These are phyloP conservation scores for Atherinosoma microstoma DNA, from an alignment of 2,797 vertebrate genomes.

Conservation along the genomic window DNA sequence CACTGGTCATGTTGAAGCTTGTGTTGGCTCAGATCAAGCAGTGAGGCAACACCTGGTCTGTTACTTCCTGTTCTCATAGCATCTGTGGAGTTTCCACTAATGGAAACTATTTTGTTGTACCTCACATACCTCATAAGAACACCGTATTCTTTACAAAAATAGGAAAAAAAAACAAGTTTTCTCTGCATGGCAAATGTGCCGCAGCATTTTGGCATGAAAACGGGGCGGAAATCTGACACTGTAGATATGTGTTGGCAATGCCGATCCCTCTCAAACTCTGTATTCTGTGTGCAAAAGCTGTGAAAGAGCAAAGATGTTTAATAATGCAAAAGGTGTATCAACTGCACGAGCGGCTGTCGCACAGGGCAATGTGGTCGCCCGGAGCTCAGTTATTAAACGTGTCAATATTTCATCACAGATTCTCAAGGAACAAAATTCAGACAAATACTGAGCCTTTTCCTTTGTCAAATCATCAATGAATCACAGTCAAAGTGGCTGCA, in stretches of 20 bases:
- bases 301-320: slow-evolving; percentile 45
- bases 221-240: neutral
- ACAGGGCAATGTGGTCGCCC: slow-evolving; percentile 12
- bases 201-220: neutral
- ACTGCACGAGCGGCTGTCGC: slow-evolving; percentile 13
- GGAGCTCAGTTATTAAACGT: slow-evolving; percentile 25
- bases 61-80: slow-evolving; percentile 44
- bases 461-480: slow-evolving; percentile 19
- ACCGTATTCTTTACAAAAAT: neutral
- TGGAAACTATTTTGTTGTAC: slow-evolving; percentile 20
- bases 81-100: slow-evolving; percentile 29
- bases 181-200: neutral
- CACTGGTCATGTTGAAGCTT: neutral
- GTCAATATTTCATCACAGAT: slow-evolving; percentile 27
- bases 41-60: slow-evolving; percentile 44
- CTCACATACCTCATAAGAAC: neutral
- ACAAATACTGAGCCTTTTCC: slow-evolving; percentile 11
- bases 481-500: slow-evolving; percentile 11
- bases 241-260: neutral
- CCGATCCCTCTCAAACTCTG: slow-evolving; percentile 11
- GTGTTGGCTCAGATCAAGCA: slow-evolving; percentile 5
- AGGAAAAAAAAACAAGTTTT: neutral
- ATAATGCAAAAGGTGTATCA: slow-evolving; percentile 56
- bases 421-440: slow-evolving; percentile 23
- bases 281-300: slow-evolving; percentile 25